These are phyloP conservation scores for Brachyhypopomus occidentalis DNA, from an alignment of 2,113 vertebrate species.

Conservation along the genomic window DNA sequence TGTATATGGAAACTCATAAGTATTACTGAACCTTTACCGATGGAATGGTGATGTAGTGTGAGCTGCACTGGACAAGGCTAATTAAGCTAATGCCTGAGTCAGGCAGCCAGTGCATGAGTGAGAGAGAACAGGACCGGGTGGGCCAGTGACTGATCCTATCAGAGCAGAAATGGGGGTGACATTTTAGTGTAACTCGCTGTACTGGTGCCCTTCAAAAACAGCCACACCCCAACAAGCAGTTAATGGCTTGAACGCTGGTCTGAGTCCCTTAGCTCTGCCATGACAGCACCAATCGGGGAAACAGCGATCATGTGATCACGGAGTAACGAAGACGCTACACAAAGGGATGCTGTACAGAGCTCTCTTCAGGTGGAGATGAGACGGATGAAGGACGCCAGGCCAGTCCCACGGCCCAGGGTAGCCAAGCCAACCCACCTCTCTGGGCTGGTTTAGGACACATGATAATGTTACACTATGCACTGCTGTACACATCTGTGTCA, in stretches of 20 bases:
- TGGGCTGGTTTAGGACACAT: too few relatives aligned
- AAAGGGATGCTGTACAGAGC: slow-evolving; percentile 45
- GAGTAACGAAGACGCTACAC: slow-evolving; percentile 45
- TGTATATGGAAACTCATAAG: neutral
- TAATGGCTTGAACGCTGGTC: slow-evolving; percentile 26
- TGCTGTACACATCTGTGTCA: too few relatives aligned
- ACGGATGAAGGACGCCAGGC: neutral
- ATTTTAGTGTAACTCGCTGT: neutral
- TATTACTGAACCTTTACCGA: slow-evolving; percentile 1
- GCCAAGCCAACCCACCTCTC: too few relatives aligned
- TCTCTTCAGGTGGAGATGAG: slow-evolving; percentile 53
- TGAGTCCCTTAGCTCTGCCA: slow-evolving; percentile 44
- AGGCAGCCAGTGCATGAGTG: neutral
- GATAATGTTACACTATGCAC: too few relatives aligned
- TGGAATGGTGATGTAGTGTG: neutral
- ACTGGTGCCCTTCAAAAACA: slow-evolving; percentile 17
- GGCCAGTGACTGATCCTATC: too few relatives aligned
- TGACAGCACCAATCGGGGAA: slow-evolving; percentile 49
- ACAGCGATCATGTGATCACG: slow-evolving; percentile 39
- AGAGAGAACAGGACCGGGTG: neutral
- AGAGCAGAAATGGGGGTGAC: slow-evolving; percentile 1
- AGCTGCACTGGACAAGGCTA: neutral
- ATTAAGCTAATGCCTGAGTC: neutral
- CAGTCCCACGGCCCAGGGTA: too few relatives aligned
- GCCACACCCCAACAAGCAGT: neutral